A percentile compares a stretch with the other conserved stretches of the same genome.
phyloP scores from a whole-genome alignment of 2,797 vertebrate species.

The Tenualosa ilisha region DNA sequence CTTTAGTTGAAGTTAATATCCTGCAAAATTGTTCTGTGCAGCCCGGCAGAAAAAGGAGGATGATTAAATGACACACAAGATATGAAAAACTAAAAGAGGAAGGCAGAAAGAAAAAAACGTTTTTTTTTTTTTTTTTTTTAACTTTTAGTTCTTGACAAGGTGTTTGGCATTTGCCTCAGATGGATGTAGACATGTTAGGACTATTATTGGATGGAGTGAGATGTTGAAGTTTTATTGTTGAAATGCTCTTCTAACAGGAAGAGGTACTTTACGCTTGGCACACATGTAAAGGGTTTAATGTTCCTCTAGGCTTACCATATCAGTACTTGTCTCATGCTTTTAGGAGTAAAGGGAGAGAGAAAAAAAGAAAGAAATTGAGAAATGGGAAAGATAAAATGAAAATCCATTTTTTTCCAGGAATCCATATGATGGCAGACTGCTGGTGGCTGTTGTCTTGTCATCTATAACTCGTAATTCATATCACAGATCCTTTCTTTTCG shows the following conservation, averaged over 20 bases:
- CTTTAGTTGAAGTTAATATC: slow-evolving; percentile 86
- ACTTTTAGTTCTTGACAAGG: slow-evolving; percentile 57
- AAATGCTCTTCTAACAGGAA: slow-evolving; percentile 36
- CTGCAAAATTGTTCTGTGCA: slow-evolving; percentile 83
- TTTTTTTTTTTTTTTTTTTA: not conserved
- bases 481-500: slow-evolving; percentile 1
- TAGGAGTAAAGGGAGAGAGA: not conserved
- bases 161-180: slow-evolving; percentile 71
- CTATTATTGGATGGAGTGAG: slow-evolving; percentile 74
- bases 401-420: not conserved
- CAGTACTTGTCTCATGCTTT: not conserved
- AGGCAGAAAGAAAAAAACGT: not conserved
- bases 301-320: slow-evolving; percentile 21
- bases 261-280: slow-evolving; percentile 34
- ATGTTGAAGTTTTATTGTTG: slow-evolving; percentile 59
- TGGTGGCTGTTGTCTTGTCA: not conserved
- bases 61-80: slow-evolving; percentile 86
- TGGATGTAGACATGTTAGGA: slow-evolving; percentile 74
- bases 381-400: not conserved
- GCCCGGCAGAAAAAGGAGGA: slow-evolving; percentile 71
- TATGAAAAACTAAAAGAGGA: slow-evolving; percentile 61
- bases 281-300: slow-evolving; percentile 66
- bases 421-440: not conserved
- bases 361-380: not conserved
- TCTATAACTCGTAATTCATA: slow-evolving; percentile 10